Evolutionary conservation across 2,797 vertebrate genomes (phyloP).

Genomic region (Taenioides sp.): DNA sequence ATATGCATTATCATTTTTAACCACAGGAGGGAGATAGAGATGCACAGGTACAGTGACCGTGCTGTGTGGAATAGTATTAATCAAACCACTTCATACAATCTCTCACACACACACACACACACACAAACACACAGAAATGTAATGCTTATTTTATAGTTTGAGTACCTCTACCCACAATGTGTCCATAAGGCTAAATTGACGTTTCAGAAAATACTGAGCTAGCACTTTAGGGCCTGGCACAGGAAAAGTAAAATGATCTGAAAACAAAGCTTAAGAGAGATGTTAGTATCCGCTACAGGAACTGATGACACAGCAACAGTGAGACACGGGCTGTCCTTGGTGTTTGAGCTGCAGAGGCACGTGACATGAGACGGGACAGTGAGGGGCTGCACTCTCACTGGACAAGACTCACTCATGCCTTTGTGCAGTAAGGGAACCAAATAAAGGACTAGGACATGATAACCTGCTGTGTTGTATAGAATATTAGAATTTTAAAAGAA

Average conservation of each 20-base stretch:
- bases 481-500: not conserved
- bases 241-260: constrained; percentile 25
- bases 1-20: not conserved
- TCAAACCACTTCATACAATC: not conserved
- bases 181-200: not conserved
- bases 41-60: not conserved
- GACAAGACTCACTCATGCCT: not conserved
- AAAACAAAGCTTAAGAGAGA: constrained; percentile 53
- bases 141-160: no score
- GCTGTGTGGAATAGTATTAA: not conserved
- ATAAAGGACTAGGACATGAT: not conserved
- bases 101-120: no score
- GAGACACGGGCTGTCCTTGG: constrained; percentile 62
- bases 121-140: no score
- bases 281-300: constrained; percentile 52
- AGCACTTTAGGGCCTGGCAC: constrained; percentile 10
- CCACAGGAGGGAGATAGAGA: constrained; percentile 54
- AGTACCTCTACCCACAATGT: not conserved
- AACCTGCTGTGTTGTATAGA: not conserved
- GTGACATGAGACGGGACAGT: constrained; percentile 48
- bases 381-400: constrained; percentile 23
- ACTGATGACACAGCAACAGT: constrained; percentile 68
- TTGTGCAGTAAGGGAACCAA: not conserved
- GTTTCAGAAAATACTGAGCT: constrained; percentile 21
- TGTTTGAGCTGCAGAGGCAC: constrained; percentile 48